A percentile compares a stretch with the other conserved stretches of the same genome.
Evolutionary conservation across 2,888 invertebrate genomes (phyloP).

Genomic region (Epinotia bilunana): DNA sequence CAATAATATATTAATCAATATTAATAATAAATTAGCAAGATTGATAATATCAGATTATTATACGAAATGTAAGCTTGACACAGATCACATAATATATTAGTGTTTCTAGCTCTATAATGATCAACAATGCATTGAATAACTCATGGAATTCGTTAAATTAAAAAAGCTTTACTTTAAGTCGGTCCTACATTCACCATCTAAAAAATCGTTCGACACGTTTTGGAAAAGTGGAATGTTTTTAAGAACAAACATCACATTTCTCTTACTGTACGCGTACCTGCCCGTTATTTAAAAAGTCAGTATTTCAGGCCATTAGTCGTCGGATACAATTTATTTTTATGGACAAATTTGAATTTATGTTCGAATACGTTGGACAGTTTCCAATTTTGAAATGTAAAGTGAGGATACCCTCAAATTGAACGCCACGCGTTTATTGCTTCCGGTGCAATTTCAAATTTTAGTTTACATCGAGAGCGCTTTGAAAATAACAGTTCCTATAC

Average conservation of each 20-base stretch:
- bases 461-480: slow-evolving; percentile 4
- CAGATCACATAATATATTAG: not conserved
- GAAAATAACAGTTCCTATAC: not conserved
- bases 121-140: not conserved
- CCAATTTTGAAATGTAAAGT: slow-evolving; percentile 47
- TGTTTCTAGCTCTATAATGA: too few relatives aligned
- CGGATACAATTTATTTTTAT: slow-evolving; percentile 44
- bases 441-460: slow-evolving; percentile 17
- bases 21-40: not conserved
- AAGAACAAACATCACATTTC: slow-evolving; percentile 16
- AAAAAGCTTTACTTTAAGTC: too few relatives aligned
- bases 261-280: slow-evolving; percentile 10
- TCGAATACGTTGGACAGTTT: slow-evolving; percentile 46
- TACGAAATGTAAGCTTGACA: not conserved
- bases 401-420: slow-evolving; percentile 45
- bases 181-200: not conserved
- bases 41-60: too few relatives aligned
- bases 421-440: slow-evolving; percentile 30
- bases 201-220: not conserved
- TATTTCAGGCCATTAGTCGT: slow-evolving; percentile 37
- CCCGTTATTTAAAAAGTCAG: slow-evolving; percentile 30
- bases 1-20: not conserved
- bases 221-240: not conserved
- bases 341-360: slow-evolving; percentile 43
- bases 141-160: not conserved